phyloP scores from a whole-genome alignment of 2,797 vertebrate species.

The Enteromius radiatus region DNA sequence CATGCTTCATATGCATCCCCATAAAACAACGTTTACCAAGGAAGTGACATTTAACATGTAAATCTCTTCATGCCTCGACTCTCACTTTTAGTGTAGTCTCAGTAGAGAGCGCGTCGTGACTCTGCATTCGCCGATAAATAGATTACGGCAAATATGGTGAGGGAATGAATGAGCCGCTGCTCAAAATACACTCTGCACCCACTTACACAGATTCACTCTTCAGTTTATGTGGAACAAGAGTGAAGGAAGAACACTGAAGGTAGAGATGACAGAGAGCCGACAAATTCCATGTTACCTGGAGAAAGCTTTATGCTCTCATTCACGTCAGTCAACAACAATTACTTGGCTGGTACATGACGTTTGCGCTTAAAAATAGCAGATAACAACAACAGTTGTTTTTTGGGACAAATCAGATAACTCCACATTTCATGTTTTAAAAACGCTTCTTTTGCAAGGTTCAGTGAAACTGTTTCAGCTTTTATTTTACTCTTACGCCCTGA shows the following conservation, averaged over 20 bases:
- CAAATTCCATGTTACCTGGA: background rate
- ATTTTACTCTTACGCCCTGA: too few relatives aligned
- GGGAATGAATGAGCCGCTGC: constrained; percentile 1
- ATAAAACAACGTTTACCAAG: constrained; percentile 25
- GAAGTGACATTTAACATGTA: constrained; percentile 24
- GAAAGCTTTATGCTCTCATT: background rate
- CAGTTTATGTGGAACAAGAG: background rate
- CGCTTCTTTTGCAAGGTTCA: too few relatives aligned
- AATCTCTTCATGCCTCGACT: constrained; percentile 31
- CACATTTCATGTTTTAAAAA: too few relatives aligned
- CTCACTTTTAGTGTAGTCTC: constrained; percentile 25
- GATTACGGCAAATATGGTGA: constrained; percentile 28
- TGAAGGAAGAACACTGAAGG: background rate
- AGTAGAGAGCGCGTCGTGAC: background rate
- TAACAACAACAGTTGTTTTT: too few relatives aligned
- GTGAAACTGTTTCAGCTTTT: too few relatives aligned
- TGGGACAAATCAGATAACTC: too few relatives aligned
- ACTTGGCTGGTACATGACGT: background rate
- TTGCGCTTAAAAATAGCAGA: background rate
- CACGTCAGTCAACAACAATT: background rate
- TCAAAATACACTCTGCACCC: constrained; percentile 12
- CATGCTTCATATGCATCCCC: background rate
- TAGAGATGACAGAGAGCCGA: background rate
- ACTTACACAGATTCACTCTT: constrained; percentile 16
- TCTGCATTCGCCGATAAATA: constrained; percentile 21